Base-by-base conservation (phyloP, 2,113 vertebrate genomes). In the Phyllostomus hastatus region DNA sequence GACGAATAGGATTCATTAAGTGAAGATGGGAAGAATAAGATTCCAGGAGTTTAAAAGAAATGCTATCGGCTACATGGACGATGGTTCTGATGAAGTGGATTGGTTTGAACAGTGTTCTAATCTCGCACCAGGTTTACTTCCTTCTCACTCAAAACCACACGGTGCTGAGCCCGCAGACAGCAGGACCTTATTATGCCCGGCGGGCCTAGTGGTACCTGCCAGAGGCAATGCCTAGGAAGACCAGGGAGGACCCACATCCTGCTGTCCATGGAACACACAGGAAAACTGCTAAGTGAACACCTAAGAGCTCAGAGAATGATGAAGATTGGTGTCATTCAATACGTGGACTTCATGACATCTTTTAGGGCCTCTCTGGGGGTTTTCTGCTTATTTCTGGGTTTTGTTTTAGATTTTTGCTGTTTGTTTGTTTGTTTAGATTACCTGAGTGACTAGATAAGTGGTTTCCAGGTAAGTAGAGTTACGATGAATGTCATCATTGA, bases 401-500 rank as follows among this genome's bases (percentile, higher is more conserved):
- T 54, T 59, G 15, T 52, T 82, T 54, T 81, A n/a, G n/a, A 48
- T 67, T n/a, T 75, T 50, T 87, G 4, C 64, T 26, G 20, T 50
- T 64, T 86, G 64, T 57, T n/a, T 61, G 24, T 12, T 69, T 85
- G 24, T 61, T 48, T 75, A 46, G 41, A n/a, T 19, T 19, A 93
- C 10, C 48, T 54, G 52, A 84, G 28, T 80, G 22, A 80, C 43
- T 82, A 66, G 1, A 15, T 61, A 92, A 78, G 43, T 72, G 17
- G 59, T 72, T 85, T 93, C n/a, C 84, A 50, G n/a, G n/a, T 73
- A 54, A 79, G 15, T 46, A 91, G 22, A 96, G 4, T 96, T 46
- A 69, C 28, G 73, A 22, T 41, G 66, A 59, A 69, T 41, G 50
- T 17, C 38, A 48, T 28, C 7, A 2, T 90, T 82, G 50, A 35